Evolutionary conservation across 1,140 invertebrate species (phyloP).

Genomic region (Apis dorsata): DNA sequence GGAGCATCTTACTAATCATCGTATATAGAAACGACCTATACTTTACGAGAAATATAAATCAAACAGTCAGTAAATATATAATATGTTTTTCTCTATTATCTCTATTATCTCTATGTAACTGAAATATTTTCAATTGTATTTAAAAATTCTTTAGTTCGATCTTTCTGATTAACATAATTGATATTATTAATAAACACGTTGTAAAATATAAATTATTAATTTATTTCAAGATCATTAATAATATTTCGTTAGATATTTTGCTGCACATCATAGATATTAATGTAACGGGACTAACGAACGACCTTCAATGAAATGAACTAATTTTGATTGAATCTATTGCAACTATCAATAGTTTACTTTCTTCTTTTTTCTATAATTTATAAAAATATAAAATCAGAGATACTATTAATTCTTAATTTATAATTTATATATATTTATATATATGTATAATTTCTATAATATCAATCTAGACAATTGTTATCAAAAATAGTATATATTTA

Average conservation of each 20-base stretch:
- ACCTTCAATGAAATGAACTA: constrained; percentile 45
- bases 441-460: too few species aligned
- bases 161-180: not conserved
- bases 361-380: not conserved
- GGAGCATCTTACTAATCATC: constrained; percentile 71
- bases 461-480: too few species aligned
- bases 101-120: too few species aligned
- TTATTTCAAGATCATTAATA: not conserved
- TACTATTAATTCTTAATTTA: not conserved
- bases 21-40: constrained; percentile 1
- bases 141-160: not conserved
- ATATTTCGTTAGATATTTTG: constrained; percentile 14
- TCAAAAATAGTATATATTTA: too few species aligned
- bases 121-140: not conserved
- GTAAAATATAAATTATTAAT: not conserved
- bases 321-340: not conserved
- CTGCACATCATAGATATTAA: constrained; percentile 26
- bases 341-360: not conserved
- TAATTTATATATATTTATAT: too few species aligned
- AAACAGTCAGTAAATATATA: not conserved
- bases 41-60: not conserved
- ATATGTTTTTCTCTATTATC: too few species aligned
- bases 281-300: constrained; percentile 52
- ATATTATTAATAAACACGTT: not conserved
- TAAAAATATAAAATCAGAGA: not conserved